These are phyloP conservation scores for Gasterosteus nipponicus DNA, from an alignment of 2,113 vertebrate genomes.

Conservation along the genomic window DNA sequence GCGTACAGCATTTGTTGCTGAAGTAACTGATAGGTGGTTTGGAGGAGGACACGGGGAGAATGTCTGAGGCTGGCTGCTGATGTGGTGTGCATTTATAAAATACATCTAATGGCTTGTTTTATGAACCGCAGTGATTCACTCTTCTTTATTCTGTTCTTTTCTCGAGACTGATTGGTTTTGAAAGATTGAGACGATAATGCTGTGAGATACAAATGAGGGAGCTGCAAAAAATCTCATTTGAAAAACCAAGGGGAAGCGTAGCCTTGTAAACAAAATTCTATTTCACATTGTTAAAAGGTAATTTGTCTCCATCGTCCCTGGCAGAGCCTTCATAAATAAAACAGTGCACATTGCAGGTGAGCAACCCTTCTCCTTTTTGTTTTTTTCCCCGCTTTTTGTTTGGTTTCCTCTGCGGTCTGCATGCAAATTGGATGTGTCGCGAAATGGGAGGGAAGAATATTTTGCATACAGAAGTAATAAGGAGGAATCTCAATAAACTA, in stretches of 20 bases:
- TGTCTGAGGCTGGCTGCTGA: conserved; percentile 17
- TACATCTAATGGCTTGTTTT: conserved; percentile 76
- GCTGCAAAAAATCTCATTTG: conserved; percentile 82
- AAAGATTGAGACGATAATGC: conserved; percentile 82
- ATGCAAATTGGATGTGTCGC: conserved; percentile 65
- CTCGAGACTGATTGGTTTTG: conserved; percentile 77
- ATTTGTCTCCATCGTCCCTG: conserved; percentile 82
- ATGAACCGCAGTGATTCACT: conserved; percentile 67
- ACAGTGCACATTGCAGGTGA: conserved; percentile 79
- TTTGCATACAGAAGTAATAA: not conserved
- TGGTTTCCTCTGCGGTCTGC: conserved; percentile 39
- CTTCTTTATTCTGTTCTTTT: conserved; percentile 52
- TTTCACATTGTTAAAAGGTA: conserved; percentile 86
- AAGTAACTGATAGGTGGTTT: conserved; percentile 46
- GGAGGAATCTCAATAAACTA: not conserved
- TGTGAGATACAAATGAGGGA: conserved; percentile 79
- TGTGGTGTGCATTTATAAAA: conserved; percentile 62
- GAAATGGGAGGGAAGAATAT: conserved; percentile 43
- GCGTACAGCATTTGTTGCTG: conserved; percentile 26
- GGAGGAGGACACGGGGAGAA: conserved; percentile 10
- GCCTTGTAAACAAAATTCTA: conserved; percentile 86
- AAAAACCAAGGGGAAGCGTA: conserved; percentile 74
- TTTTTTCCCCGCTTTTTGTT: conserved; percentile 49
- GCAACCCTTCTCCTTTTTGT: conserved; percentile 39
- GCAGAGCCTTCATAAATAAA: conserved; percentile 83